Base-by-base conservation (phyloP, 2,888 invertebrate genomes). In the Spodoptera exigua region DNA sequence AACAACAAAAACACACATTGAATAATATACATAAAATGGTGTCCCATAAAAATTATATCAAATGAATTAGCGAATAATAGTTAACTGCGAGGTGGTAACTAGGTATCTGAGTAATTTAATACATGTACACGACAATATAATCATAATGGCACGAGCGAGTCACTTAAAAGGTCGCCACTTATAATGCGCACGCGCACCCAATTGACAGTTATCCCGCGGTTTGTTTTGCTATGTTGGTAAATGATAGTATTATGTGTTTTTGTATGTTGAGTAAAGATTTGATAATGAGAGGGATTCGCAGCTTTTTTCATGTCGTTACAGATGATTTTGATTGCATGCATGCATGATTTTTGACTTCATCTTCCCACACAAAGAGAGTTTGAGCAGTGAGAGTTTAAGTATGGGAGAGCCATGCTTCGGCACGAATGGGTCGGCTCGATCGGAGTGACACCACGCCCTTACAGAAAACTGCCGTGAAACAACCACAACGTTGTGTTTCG, bases 81-180 rank as follows among this genome's bases (percentile, higher is more conserved):
- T 36, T 7, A 13, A 49, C 21, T 44, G 36, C 14, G 32, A 46
- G 14, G 17, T 47, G 54, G 18, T 65, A 65, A 54, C 40, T 18
- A 44, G 39, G 32, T 32, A 47, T 52, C 36, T 40, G 18, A 14
- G 53, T 56, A 58, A 62, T 61, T 64, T 41, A 59, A 65, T 60
- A 48, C 49, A 56, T 55, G 61, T 47, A 45, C 21, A 21, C 34
- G 51, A 62, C 55, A 62, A 58, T 60, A 61, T 39, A 67, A 49
- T 57, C 58, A 65, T 57, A 70, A 51, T 36, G 53, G 56, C 56
- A 65, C 69, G 34, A 41, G 65, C 72, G 74, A 71, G 75, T 76
- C 70, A 65, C 61, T 77, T 79, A 74, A 74, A 79, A 83, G 82
- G 82, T 84, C 82, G 76, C 70, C 70, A 68, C 74, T 70, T 69